Percentiles rank a stretch among this genome's conserved stretches.
Evolutionary conservation across 2,888 invertebrate genomes (phyloP).

Genomic region (Athripsodes cinereus): DNA sequence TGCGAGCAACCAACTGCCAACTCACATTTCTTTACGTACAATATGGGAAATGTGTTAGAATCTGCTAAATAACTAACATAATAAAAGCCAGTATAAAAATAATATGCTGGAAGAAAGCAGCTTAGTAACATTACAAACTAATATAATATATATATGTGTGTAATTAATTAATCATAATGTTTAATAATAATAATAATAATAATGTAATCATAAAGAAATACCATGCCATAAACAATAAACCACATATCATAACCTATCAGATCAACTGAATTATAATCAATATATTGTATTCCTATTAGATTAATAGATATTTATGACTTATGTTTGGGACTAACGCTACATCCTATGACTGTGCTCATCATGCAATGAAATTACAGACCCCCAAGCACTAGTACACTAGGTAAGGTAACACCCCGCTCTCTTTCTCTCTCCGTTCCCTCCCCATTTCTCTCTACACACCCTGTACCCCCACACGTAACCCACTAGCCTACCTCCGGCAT

Average conservation of each 20-base stretch:
- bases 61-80: not conserved
- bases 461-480: too few species aligned
- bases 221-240: conserved; percentile 2
- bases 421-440: too few species aligned
- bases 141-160: not conserved
- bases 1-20: not conserved
- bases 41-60: conserved; percentile 18
- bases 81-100: conserved; percentile 10
- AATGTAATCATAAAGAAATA: conserved; percentile 1
- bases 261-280: conserved; percentile 15
- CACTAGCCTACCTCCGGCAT: too few species aligned
- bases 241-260: conserved; percentile 12
- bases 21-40: not conserved
- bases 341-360: too few species aligned
- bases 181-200: too few species aligned
- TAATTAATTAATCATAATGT: not conserved
- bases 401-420: too few species aligned
- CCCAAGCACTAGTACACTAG: too few species aligned
- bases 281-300: conserved; percentile 5
- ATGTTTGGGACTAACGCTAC: too few species aligned
- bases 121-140: conserved; percentile 3
- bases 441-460: too few species aligned
- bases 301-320: too few species aligned
- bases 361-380: too few species aligned
- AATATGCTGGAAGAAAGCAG: conserved; percentile 10